A percentile compares a stretch with the other conserved stretches of the same genome.
These are phyloP conservation scores for Megalopta genalis DNA, from an alignment of 1,140 invertebrate species.

Conservation along the genomic window DNA sequence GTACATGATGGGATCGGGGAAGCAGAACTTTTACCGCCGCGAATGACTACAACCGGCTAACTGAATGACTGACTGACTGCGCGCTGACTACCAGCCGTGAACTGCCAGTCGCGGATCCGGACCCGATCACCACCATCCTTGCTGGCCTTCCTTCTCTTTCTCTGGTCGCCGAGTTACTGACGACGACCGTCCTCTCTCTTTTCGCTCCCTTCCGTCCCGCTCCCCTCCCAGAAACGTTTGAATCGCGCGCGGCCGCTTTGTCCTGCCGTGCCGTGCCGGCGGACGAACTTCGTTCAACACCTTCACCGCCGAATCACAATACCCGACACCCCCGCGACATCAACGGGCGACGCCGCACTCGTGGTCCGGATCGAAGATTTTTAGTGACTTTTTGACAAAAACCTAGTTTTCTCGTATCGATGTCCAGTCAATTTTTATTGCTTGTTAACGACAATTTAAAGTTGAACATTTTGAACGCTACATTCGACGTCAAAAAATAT, in stretches of 20 bases:
- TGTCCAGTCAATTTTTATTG: too few relatives aligned
- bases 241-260: slow-evolving; percentile 4
- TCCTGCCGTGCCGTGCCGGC: slow-evolving; percentile 10
- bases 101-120: slow-evolving; percentile 58
- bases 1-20: slow-evolving; percentile 33
- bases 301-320: too few relatives aligned
- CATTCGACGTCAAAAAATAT: too few relatives aligned
- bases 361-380: too few relatives aligned
- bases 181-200: slow-evolving; percentile 50
- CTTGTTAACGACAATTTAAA: too few relatives aligned
- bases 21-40: slow-evolving; percentile 29
- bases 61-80: slow-evolving; percentile 56
- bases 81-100: slow-evolving; percentile 55
- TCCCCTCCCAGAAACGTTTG: background rate
- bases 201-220: slow-evolving; percentile 28
- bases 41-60: slow-evolving; percentile 48
- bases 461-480: too few relatives aligned
- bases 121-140: slow-evolving; percentile 61
- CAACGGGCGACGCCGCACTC: too few relatives aligned
- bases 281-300: too few relatives aligned
- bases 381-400: too few relatives aligned
- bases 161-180: slow-evolving; percentile 34
- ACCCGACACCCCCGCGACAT: too few relatives aligned
- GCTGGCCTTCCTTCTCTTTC: slow-evolving; percentile 60
- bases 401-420: too few relatives aligned